Conservation (phyloP, 2,113 vertebrate genomes). For the Phocoena phocoena region DNA sequence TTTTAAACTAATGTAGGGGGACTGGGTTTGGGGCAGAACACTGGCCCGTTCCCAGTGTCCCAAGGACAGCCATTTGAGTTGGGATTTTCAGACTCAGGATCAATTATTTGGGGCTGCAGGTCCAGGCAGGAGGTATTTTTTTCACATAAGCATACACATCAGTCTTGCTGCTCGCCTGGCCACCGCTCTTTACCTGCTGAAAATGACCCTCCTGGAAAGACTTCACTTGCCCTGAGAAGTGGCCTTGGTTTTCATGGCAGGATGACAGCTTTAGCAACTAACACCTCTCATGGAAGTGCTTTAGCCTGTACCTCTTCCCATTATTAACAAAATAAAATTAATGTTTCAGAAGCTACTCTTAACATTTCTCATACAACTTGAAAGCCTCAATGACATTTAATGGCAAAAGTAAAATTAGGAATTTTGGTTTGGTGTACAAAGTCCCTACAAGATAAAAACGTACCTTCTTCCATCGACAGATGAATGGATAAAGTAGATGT, state of each 20-base stretch:
- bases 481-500: too few relatives aligned
- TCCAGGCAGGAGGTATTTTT: too few relatives aligned
- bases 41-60: neutral
- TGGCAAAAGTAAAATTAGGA: neutral
- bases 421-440: too few relatives aligned
- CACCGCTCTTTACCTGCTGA: neutral
- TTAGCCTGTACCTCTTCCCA: too few relatives aligned
- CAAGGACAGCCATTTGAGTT: too few relatives aligned
- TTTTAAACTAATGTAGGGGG: too few relatives aligned
- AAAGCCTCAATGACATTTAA: too few relatives aligned
- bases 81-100: neutral
- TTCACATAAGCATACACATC: rapidly evolving
- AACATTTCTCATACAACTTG: neutral
- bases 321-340: too few relatives aligned
- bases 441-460: neutral
- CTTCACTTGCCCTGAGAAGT: neutral
- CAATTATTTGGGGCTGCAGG: neutral
- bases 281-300: neutral
- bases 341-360: neutral
- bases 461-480: too few relatives aligned
- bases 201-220: neutral
- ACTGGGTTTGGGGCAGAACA: too few relatives aligned
- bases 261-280: neutral
- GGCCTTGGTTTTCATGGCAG: neutral
- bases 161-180: neutral